Base-by-base conservation (phyloP, 2,113 vertebrate species). In the Pipra filicauda region DNA sequence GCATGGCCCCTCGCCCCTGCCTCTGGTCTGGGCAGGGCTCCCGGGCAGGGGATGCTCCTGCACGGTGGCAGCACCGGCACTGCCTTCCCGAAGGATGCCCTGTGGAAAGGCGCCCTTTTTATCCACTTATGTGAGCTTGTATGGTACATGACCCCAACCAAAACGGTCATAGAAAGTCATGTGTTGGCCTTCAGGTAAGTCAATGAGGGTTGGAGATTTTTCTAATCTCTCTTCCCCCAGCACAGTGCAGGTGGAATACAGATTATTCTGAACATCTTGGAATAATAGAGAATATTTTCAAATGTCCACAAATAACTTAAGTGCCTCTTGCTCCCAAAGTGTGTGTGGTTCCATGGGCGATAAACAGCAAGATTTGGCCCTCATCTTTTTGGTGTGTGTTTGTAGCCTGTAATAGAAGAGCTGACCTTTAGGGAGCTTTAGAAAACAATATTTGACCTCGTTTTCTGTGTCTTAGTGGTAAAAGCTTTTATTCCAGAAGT, bases 261-360 rank as follows among this genome's bases (percentile, higher is more conserved):
- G 37, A 8, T 59, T 31, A 12, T 28, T 14, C 30, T 5, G n/a
- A 44, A 7, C 43, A 2, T 11, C 21, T 24, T 55, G 46, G 28
- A 51, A 13, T 35, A 46, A 39, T 1, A 30, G 58, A 11, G 24
- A 51, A 2, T 30, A 2, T 62, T 62, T 75, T 22, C 13, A 12
- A 8, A 39, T 20, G 15, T 20, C 24, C 14, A 43, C 43, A 14
- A 6, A 22, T 31, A 43, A 41, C 18, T 84, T 13, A 2, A 67
- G 27, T 0, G 2, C 31, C 26, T 82, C 48, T 81, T 15, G 3
- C 21, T 5, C 41, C 13, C 10, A 11, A 48, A 73, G 30, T 0
- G 0, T 26, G 30, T 0, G 0, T 44, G 41, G 24, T 58, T 13
- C 66, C 0, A 0, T 20, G 11, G 2, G 37, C 4, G 15, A 43